phyloP scores from a whole-genome alignment of 2,113 vertebrate genomes.

The Bubalus kerabau region DNA sequence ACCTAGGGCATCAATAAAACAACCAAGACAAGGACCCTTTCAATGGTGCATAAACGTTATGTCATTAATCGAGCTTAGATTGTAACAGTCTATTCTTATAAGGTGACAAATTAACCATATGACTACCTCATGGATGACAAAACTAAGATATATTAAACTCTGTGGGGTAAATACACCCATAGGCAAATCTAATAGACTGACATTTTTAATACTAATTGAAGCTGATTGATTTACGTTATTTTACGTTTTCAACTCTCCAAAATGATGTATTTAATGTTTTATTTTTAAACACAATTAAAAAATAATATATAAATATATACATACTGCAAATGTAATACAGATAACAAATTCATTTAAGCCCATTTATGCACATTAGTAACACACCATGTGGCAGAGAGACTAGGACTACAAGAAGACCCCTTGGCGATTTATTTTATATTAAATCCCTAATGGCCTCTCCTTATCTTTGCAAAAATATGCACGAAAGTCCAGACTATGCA shows the following conservation, averaged over 20 bases:
- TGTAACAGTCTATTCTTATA: constrained; percentile 45
- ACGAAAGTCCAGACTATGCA: constrained; percentile 94
- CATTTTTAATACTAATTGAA: constrained; percentile 91
- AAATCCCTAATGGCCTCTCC: constrained; percentile 99
- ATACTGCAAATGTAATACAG: constrained; percentile 99
- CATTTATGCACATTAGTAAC: constrained; percentile 99
- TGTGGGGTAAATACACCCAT: constrained; percentile 73
- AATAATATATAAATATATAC: constrained; percentile 99
- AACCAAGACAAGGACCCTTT: not conserved
- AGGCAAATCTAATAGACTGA: constrained; percentile 72
- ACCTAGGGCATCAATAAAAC: constrained; percentile 67
- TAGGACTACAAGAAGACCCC: constrained; percentile 95
- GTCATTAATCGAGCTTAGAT: constrained; percentile 51
- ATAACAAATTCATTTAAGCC: constrained; percentile 99
- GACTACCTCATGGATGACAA: constrained; percentile 67
- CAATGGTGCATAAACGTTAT: not conserved
- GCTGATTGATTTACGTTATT: constrained; percentile 96
- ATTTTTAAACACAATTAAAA: constrained; percentile 99
- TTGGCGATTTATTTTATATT: constrained; percentile 99
- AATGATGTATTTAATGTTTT: constrained; percentile 95
- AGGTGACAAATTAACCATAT: constrained; percentile 73
- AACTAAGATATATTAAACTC: constrained; percentile 67
- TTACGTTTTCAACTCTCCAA: constrained; percentile 88
- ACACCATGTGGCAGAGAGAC: constrained; percentile 98
- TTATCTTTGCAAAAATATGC: constrained; percentile 98